phyloP scores from a whole-genome alignment of 2,888 invertebrate genomes.

The Sphaeridia pumilis region DNA sequence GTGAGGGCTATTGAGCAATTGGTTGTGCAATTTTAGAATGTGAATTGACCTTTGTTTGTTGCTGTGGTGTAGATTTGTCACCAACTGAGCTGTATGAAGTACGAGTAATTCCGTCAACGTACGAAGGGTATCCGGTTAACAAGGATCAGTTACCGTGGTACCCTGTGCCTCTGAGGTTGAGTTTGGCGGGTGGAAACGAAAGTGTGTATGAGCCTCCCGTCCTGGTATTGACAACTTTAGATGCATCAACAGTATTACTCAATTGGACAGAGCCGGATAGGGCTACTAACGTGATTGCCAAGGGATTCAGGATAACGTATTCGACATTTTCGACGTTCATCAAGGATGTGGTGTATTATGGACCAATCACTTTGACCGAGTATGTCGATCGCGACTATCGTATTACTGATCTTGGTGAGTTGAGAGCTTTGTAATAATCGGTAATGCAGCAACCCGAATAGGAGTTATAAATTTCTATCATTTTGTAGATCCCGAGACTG shows the following conservation, averaged over 20 bases:
- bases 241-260: constrained; percentile 24
- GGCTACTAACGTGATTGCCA: constrained; percentile 21
- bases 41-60: not conserved
- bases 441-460: not conserved
- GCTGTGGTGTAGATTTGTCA: constrained; percentile 1
- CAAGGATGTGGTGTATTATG: constrained; percentile 28
- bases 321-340: constrained; percentile 23
- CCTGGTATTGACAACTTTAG: constrained; percentile 24
- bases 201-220: constrained; percentile 18
- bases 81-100: constrained; percentile 22
- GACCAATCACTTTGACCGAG: constrained; percentile 24
- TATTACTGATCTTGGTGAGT: constrained; percentile 24
- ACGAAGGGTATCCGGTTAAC: constrained; percentile 19
- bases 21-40: not conserved
- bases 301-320: constrained; percentile 29
- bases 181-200: not conserved
- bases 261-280: constrained; percentile 26
- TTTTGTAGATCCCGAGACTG: constrained; percentile 19
- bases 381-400: constrained; percentile 18
- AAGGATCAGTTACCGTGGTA: constrained; percentile 13
- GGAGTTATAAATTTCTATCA: not conserved
- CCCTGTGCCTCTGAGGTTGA: constrained; percentile 2
- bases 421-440: not conserved
- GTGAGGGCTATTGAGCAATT: constrained; percentile 15
- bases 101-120: constrained; percentile 29